A percentile compares a stretch with the other conserved stretches of the same genome.
These are phyloP conservation scores for Anniella stebbinsi DNA, from an alignment of 2,797 vertebrate genomes.

Conservation along the genomic window DNA sequence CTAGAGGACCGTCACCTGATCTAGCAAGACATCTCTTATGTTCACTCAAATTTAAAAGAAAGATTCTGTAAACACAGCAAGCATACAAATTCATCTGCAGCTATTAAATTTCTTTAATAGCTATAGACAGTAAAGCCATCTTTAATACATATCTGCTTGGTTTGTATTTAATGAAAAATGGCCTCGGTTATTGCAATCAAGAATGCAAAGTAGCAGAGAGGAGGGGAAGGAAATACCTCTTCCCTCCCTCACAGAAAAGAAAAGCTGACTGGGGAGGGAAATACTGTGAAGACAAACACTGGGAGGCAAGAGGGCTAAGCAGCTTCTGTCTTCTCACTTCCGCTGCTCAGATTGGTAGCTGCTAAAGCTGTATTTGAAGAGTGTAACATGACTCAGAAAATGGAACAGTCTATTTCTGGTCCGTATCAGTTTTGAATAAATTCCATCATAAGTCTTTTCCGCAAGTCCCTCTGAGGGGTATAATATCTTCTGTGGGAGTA, in stretches of 20 bases:
- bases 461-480: too few relatives aligned
- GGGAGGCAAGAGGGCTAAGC: neutral
- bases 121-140: neutral
- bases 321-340: neutral
- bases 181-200: neutral
- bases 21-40: neutral
- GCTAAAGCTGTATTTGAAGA: too few relatives aligned
- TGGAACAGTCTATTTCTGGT: neutral
- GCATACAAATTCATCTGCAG: neutral
- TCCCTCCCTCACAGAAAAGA: neutral
- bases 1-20: neutral
- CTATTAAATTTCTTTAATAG: neutral
- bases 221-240: neutral
- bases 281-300: neutral
- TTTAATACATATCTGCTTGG: neutral
- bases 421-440: too few relatives aligned
- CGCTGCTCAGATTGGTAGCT: too few relatives aligned
- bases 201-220: neutral
- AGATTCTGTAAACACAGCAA: neutral
- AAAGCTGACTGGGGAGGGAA: neutral
- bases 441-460: neutral
- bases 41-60: neutral
- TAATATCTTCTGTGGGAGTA: neutral
- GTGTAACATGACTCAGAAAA: too few relatives aligned
- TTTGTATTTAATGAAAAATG: neutral